Conservation (phyloP, 1,140 invertebrate species). For the Apis florea region DNA sequence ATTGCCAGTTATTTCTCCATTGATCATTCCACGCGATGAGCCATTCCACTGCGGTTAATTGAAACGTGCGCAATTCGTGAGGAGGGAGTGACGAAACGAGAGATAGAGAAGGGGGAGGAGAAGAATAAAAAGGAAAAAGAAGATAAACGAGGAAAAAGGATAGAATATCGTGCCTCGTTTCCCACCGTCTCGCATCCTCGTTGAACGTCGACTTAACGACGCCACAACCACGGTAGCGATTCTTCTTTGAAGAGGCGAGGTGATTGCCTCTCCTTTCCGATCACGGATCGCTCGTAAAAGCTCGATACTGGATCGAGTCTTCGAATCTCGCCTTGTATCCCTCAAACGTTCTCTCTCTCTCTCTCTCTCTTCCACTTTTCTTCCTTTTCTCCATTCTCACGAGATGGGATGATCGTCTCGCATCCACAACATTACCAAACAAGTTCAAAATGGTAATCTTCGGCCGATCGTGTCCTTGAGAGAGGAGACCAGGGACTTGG, state of each 20-base stretch:
- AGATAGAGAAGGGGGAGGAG: not conserved
- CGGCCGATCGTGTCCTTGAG: constrained; percentile 47
- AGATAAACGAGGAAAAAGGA: constrained; percentile 1
- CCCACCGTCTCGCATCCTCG: constrained; percentile 62
- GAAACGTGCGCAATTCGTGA: constrained; percentile 62
- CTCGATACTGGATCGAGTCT: constrained; percentile 53
- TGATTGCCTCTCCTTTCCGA: constrained; percentile 62
- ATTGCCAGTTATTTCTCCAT: constrained; percentile 18
- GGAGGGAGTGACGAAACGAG: not conserved
- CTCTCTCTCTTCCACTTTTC: not conserved
- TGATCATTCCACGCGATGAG: constrained; percentile 56
- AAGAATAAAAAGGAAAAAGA: not conserved
- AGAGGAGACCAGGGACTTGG: not conserved
- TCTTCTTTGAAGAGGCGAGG: constrained; percentile 49
- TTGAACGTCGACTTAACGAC: constrained; percentile 69
- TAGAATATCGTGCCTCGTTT: constrained; percentile 56
- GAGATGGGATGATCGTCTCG: constrained; percentile 37
- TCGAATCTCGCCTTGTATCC: constrained; percentile 42
- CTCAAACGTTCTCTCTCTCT: constrained; percentile 35
- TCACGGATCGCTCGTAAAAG: constrained; percentile 65
- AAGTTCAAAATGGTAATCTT: constrained; percentile 63
- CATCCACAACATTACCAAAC: constrained; percentile 52
- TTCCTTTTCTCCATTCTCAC: constrained; percentile 51
- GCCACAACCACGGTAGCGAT: constrained; percentile 49
- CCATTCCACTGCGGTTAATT: constrained; percentile 68